Conservation (phyloP, 2,113 vertebrate genomes). For the Ginglymostoma cirratum region DNA sequence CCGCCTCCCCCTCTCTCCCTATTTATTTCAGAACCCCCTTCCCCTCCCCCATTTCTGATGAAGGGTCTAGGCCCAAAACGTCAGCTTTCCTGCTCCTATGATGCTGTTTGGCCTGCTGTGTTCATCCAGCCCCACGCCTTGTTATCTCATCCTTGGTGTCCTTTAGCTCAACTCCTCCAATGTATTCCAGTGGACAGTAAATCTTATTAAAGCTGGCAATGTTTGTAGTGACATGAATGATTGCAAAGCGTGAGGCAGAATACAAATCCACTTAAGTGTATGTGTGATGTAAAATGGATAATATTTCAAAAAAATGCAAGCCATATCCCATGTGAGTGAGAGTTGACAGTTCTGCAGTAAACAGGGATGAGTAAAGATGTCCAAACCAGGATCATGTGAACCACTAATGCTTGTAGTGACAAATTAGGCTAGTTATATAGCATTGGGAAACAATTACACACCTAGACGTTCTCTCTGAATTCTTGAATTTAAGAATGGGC, state of each 20-base stretch:
- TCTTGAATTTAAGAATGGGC: background rate
- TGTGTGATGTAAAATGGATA: background rate
- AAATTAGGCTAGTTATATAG: background rate
- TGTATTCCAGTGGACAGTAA: background rate
- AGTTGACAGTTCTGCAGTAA: background rate
- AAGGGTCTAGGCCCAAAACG: too few species aligned
- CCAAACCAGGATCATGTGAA: background rate
- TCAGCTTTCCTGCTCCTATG: too few species aligned
- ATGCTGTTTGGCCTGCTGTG: too few species aligned
- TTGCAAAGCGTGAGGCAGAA: background rate
- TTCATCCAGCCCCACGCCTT: too few species aligned
- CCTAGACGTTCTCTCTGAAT: background rate
- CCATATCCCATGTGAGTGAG: background rate
- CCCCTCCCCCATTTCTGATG: too few species aligned
- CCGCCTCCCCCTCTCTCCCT: too few species aligned
- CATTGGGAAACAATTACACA: background rate
- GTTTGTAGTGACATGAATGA: background rate
- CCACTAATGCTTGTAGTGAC: background rate
- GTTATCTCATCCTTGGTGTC: background rate
- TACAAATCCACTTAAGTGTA: background rate
- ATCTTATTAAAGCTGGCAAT: background rate
- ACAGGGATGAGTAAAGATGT: background rate
- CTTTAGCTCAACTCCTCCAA: background rate
- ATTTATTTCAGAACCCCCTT: too few species aligned
- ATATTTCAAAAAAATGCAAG: background rate